These are phyloP conservation scores for Balearica regulorum DNA, from an alignment of 2,797 vertebrate species.

Conservation along the genomic window DNA sequence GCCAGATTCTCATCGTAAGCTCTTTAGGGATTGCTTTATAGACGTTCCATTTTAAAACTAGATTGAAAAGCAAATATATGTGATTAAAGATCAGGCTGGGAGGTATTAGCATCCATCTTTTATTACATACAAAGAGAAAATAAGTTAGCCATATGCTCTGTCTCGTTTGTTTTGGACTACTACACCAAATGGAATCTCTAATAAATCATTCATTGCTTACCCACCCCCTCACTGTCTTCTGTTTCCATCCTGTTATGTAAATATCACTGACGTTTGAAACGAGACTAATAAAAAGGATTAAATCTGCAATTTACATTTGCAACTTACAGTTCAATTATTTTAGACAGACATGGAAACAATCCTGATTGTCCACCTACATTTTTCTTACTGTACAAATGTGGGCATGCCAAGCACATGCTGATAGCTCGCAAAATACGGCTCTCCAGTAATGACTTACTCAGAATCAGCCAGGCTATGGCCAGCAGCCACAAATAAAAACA, in stretches of 20 bases:
- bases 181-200: neutral
- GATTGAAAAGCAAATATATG: slow-evolving; percentile 21
- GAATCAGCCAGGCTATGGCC: neutral
- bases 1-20: neutral
- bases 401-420: neutral
- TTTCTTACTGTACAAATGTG: neutral
- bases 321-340: slow-evolving; percentile 39
- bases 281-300: slow-evolving; percentile 9
- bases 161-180: neutral
- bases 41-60: neutral
- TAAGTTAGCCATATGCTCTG: slow-evolving; percentile 16
- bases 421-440: neutral
- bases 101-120: neutral
- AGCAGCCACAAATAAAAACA: slow-evolving; percentile 5
- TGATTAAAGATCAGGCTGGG: slow-evolving; percentile 14
- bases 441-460: slow-evolving; percentile 3
- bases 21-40: slow-evolving; percentile 5
- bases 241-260: slow-evolving; percentile 31
- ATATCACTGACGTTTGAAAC: slow-evolving; percentile 33
- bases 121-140: slow-evolving; percentile 2
- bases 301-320: slow-evolving; percentile 35
- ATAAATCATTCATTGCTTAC: slow-evolving; percentile 41
- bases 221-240: neutral
- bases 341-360: slow-evolving; percentile 12
- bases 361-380: slow-evolving; percentile 24